Conservation (phyloP, 2,113 vertebrate genomes). For the Bungarus multicinctus region DNA sequence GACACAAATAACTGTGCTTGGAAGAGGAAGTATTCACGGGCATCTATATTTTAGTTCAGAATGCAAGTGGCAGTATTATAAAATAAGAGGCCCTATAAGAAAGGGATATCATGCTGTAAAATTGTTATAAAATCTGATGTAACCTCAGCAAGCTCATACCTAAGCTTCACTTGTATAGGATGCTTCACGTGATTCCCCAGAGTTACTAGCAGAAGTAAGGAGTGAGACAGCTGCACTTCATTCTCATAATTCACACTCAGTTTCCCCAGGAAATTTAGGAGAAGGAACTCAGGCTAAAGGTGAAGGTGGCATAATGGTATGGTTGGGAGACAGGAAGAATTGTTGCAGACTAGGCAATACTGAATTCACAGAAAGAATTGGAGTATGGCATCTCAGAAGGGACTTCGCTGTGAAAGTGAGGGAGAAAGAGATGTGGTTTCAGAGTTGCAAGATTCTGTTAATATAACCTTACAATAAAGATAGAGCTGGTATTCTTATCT, state of each 20-base stretch:
- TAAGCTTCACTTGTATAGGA: background rate
- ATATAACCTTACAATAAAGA: background rate
- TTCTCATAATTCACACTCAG: background rate
- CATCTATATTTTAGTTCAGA: background rate
- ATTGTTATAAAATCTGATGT: background rate
- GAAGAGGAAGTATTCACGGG: background rate
- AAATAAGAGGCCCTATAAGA: background rate
- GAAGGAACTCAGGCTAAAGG: background rate
- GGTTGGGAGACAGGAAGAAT: background rate
- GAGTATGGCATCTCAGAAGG: background rate
- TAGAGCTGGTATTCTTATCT: background rate
- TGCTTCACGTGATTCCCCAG: background rate
- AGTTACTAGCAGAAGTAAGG: background rate
- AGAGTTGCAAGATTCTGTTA: background rate
- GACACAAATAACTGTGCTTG: rapidly evolving
- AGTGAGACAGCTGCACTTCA: background rate
- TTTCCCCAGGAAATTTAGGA: background rate
- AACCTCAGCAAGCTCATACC: background rate
- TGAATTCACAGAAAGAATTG: background rate
- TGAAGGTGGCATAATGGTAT: background rate
- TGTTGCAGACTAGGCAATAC: background rate
- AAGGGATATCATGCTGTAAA: background rate
- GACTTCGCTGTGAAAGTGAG: background rate
- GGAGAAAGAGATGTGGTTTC: background rate
- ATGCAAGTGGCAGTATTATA: background rate